Percentiles rank a stretch among this genome's conserved stretches.
These are phyloP conservation scores for Phenganax stokvisi DNA, from an alignment of 92 coral and sea anemone species.

Conservation along the genomic window DNA sequence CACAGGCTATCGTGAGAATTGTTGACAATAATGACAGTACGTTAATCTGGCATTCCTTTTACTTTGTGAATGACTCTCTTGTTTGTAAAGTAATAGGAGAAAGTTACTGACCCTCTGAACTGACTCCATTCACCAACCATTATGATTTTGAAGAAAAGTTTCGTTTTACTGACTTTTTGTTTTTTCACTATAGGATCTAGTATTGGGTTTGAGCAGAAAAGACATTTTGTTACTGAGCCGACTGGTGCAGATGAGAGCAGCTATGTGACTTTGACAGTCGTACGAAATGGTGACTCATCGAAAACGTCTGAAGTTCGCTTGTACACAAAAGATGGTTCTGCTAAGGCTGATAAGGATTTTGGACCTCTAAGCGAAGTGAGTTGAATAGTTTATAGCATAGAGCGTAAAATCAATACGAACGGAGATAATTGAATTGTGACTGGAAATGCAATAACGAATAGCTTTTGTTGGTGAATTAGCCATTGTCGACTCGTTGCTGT, in stretches of 20 bases:
- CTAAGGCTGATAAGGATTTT: slow-evolving; percentile 78
- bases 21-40: slow-evolving; percentile 69
- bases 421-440: too few relatives aligned
- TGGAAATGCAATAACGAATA: too few relatives aligned
- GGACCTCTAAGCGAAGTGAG: slow-evolving; percentile 71
- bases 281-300: slow-evolving; percentile 74
- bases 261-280: slow-evolving; percentile 51
- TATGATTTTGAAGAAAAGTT: neutral
- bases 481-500: too few relatives aligned
- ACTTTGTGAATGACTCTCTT: neutral
- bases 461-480: too few relatives aligned
- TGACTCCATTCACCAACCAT: neutral
- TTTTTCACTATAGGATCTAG: slow-evolving; percentile 56
- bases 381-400: neutral
- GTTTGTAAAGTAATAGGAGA: too few relatives aligned
- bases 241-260: slow-evolving; percentile 35
- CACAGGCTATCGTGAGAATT: slow-evolving; percentile 56
- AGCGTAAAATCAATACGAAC: too few relatives aligned
- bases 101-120: too few relatives aligned
- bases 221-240: slow-evolving; percentile 69
- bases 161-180: neutral
- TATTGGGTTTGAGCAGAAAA: slow-evolving; percentile 59
- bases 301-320: slow-evolving; percentile 61
- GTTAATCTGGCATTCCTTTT: slow-evolving; percentile 27
- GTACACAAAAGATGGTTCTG: slow-evolving; percentile 85